Base-by-base conservation (phyloP, 2,888 invertebrate genomes). In the Mycalesis mineus region DNA sequence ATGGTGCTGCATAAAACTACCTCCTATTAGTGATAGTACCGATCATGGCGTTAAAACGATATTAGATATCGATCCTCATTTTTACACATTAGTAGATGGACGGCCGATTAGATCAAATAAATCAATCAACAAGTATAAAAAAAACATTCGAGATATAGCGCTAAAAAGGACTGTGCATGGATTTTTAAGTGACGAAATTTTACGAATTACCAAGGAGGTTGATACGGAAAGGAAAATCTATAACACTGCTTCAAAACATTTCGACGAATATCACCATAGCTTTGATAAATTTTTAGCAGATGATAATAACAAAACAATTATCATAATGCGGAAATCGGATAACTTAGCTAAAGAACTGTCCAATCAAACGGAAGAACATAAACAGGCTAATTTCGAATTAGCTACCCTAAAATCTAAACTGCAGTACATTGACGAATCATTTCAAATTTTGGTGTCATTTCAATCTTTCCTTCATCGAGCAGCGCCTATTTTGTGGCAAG, bases 21-120 rank as follows among this genome's bases (percentile, higher is more conserved):
- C 89, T 17, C 84, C 84, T 1, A 83, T 89, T 55, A 81, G 83
- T 8, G 66, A 73, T 31, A 66, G 68, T 36, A 70, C 66, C 47
- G 73, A 73, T 56, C 64, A 66, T 55, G 65, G 78, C 41, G 61
- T 82, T 2, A 91, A 90, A 70, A 91, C 92, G 4, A 91, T 93
- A 57, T 75, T 91, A 28, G 92, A 94, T 66, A 79, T 93, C 0
- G 93, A 94, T 73, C 92, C 93, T 0, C 84, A 91, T n/a, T 94
- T 91, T 72, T 94, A 91, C 70, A 86, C 91, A 1, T 81, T 92
- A 66, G 84, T 93, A 0, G 90, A 91, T 71, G 93, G 92, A 48
- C 84, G 93, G 55, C 91, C 92, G 2, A 90, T 93, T 37, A 82
- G 86, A 54, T 89, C 91, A 36, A 91, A 88, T 61, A 87, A 90